Conservation (phyloP, 2,113 vertebrate species). For the Etheostoma cragini region DNA sequence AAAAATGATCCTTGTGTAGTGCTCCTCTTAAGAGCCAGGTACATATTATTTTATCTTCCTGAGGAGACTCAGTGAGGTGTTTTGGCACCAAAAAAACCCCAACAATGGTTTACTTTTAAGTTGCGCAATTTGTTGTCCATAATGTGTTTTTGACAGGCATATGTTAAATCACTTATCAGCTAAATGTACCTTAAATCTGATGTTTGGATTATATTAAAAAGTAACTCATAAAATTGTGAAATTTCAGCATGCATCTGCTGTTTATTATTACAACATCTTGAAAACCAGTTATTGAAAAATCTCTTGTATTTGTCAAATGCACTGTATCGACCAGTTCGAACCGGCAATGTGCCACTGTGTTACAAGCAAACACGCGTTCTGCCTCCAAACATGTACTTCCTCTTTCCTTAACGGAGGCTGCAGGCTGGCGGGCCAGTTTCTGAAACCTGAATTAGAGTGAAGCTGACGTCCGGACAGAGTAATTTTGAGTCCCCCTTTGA, state of each 20-base stretch:
- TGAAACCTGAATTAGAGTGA: conserved; percentile 73
- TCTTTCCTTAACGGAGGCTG: conserved; percentile 55
- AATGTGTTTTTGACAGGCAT: conserved; percentile 55
- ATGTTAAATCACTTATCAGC: conserved; percentile 42
- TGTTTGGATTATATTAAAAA: background rate
- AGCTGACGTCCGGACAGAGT: conserved; percentile 60
- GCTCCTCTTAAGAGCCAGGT: conserved; percentile 81
- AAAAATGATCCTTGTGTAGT: conserved; percentile 84
- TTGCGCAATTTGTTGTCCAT: conserved; percentile 56
- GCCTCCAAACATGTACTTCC: conserved; percentile 14
- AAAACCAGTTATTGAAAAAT: conserved; percentile 7
- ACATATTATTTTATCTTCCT: conserved; percentile 82
- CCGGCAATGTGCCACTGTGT: conserved; percentile 19
- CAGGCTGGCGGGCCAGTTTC: conserved; percentile 45
- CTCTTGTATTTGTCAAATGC: conserved; percentile 8
- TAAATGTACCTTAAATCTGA: conserved; percentile 30
- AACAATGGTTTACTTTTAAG: conserved; percentile 53
- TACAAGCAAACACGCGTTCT: conserved; percentile 14
- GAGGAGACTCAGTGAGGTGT: conserved; percentile 68
- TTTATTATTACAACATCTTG: conserved; percentile 26
- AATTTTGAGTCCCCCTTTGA: conserved; percentile 67
- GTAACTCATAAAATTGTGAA: conserved; percentile 3
- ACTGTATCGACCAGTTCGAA: conserved; percentile 4
- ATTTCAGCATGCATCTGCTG: background rate
- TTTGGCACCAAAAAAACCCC: conserved; percentile 50